Evolutionary conservation across 2,113 vertebrate genomes (phyloP).

Genomic region (Anser cygnoides): DNA sequence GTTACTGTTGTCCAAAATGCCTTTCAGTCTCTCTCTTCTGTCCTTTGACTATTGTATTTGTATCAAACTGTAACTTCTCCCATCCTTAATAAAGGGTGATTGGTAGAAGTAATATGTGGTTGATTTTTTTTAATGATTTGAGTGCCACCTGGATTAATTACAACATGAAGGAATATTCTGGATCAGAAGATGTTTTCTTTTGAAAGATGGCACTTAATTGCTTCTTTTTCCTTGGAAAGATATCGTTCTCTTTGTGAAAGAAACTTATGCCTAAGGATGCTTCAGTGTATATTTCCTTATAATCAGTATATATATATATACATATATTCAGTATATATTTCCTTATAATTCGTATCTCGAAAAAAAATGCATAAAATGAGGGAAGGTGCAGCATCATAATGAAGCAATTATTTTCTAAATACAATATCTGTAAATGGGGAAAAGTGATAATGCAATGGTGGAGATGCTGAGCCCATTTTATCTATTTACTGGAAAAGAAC

Average conservation of each 20-base stretch:
- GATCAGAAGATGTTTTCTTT: neutral
- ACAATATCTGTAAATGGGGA: neutral
- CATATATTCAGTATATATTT: neutral
- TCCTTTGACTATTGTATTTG: neutral
- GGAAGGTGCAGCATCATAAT: neutral
- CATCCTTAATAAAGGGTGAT: neutral
- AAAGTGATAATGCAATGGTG: neutral
- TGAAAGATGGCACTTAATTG: neutral
- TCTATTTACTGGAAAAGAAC: neutral
- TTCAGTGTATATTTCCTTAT: neutral
- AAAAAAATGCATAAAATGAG: neutral
- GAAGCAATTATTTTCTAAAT: neutral
- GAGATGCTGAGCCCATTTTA: neutral
- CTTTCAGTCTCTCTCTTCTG: neutral
- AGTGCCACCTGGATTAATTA: neutral
- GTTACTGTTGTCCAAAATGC: neutral
- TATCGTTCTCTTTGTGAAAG: neutral
- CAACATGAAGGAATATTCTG: neutral
- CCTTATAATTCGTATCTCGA: neutral
- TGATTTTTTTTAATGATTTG: neutral
- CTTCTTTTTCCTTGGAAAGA: neutral
- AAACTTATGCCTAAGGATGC: neutral
- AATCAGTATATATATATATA: neutral
- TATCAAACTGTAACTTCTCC: neutral
- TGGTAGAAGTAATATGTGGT: neutral